Conservation (phyloP, 2,888 invertebrate species). For the Parasteatoda lunata region DNA sequence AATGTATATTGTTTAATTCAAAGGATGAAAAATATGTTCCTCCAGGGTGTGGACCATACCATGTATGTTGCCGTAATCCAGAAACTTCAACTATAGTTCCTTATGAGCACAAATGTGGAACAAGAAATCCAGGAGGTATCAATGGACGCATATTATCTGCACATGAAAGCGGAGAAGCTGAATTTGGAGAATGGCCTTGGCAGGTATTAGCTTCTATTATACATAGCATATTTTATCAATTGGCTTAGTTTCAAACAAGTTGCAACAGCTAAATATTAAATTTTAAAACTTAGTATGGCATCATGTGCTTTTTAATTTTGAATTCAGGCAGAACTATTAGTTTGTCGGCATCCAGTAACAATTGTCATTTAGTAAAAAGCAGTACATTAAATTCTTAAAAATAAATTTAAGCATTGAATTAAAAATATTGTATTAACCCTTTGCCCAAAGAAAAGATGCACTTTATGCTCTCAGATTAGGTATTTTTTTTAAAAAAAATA, state of each 20-base stretch:
- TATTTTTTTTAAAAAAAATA: no score
- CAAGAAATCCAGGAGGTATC: conserved; percentile 82
- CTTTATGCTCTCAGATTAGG: no score
- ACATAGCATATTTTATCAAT: background rate
- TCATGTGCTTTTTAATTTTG: no score
- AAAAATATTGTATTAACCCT: no score
- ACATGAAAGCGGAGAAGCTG: conserved; percentile 78
- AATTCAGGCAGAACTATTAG: no score
- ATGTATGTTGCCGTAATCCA: conserved; percentile 71
- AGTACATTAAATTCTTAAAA: no score
- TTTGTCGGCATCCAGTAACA: no score
- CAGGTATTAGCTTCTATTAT: conserved; percentile 69
- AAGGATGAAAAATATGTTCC: conserved; percentile 66
- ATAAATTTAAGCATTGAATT: no score
- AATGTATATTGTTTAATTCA: background rate
- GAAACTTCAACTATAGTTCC: conserved; percentile 59
- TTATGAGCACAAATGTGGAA: conserved; percentile 78
- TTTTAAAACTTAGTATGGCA: no score
- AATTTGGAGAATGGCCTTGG: conserved; percentile 85
- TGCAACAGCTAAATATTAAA: no score
- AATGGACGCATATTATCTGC: conserved; percentile 82
- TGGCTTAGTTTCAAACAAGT: background rate
- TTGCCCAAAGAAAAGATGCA: no score
- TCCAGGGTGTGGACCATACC: conserved; percentile 70
- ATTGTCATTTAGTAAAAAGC: no score